Evolutionary conservation across 1,140 invertebrate genomes (phyloP), one percentile per base, ranked within the genome.

Genomic region (Anastatus disparis): DNA sequence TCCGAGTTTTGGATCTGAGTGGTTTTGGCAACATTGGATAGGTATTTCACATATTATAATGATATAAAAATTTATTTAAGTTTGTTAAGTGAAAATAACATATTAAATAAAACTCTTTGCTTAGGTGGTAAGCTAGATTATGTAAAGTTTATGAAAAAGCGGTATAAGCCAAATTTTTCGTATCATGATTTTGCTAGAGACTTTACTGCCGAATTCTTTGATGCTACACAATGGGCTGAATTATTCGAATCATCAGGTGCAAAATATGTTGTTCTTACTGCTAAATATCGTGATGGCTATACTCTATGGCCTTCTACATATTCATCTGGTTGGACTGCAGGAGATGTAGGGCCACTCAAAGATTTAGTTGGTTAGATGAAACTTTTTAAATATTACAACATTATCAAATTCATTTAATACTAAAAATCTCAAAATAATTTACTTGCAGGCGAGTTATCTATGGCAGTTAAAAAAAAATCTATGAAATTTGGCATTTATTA

Each of bases 261-360:
- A 38, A 93, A 90, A 89, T 94, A 97, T 79, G 88, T 97, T 9
- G 93, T 97, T 1, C 78, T 97, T 3, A 97, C 95, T 3, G 94
- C 92, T 76, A 97, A 97, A 85, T 96, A 97, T 88, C 95, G 97
- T 79, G 95, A 97, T 83, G 95, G 95, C 7, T 97, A 88, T 76
- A 93, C 95, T 1, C 66, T 97, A 24, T 97, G 94, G 91, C 95
- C 95, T 27, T 95, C 94, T 0, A 90, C 89, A 70, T 89, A 91
- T 61, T 92, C 94, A 0, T 97, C 91, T 78, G 93, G 93, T 78
- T 97, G 96, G 96, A 97, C 97, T 85, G 87, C 94, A 0, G 83
- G 90, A 69, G 95, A 97, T 77, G 87, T 95, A 64, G 96, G 95
- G 24, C 94, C 95, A 12, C 90, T 92, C 67, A 84, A 89, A 61